Base-by-base conservation (phyloP, 2,888 invertebrate species). In the Scelioninae gen. 2 region DNA sequence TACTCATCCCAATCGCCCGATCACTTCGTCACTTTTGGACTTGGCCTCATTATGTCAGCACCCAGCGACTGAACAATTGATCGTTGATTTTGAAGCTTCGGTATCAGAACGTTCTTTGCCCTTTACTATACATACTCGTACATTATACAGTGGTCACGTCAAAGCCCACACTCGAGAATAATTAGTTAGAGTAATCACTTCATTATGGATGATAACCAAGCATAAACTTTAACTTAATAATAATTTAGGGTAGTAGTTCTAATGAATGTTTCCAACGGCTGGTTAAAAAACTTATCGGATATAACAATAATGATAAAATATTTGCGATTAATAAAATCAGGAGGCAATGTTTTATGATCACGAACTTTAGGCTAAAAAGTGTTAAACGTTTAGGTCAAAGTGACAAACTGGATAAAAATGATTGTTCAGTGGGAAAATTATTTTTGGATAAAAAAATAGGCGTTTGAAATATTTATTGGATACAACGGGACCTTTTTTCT, bases 31-130 rank as follows among this genome's bases (percentile, higher is more conserved):
- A 57, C 53, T 58, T 60, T 50, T 67, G 67, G 55, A 73, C 73
- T 73, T 73, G 67, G 41, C 63, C 57, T 55, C 63, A 57, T 73
- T 73, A 53, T 73, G 61, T 68, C 61, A 50, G 35, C 57, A 16
- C 11, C 33, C 55, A 65, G 57, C 57, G 31, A 46, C 67, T 37
- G 57, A 68, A 73, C 73, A 68, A 73, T 68, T 57, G 73, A 53
- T 46, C 63, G 67, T 68, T 73, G 65, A 61, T 64, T 61, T 52
- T 67, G 67, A 55, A 58, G 46, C 61, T 52, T 37, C 15, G 37
- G 58, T 57, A 70, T 63, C 70, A 53, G n/a, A 45, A 35, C 37
- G 71, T 71, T 65, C 67, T 53, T 70, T 63, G 41, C 55, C 61
- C 61, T 72, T 67, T 61, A 52, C 28, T n/a, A n/a, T 61, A 46